Evolutionary conservation across 2,113 vertebrate species (phyloP), one percentile per base, ranked within the genome.

Genomic region (Ursus arctos): DNA sequence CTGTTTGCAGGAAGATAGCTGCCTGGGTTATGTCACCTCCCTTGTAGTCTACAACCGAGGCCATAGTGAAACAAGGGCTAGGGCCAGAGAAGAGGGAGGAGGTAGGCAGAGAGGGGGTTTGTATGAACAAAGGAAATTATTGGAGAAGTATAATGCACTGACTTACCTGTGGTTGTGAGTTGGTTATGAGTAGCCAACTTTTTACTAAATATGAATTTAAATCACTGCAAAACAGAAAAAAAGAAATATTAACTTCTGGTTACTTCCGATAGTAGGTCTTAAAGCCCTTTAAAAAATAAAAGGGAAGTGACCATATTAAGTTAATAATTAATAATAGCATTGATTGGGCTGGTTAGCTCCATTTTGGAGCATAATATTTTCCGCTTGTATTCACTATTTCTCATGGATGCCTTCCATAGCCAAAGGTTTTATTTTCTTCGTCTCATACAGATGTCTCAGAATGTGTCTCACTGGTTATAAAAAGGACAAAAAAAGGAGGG

Each of bases 1-100:
- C 91, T 97, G 95, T 98, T 94, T 97, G 95, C 97, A 98, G 97
- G 98, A 97, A 98, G 98, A 97, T 95, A 97, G 95, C 96, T 96
- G 94, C 77, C 91, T 88, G 72, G 90, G 31, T 97, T 96, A 98
- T 95, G 53, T 98, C 85, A 97, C 91, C 81, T 88, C 47, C 6
- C 0, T 97, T 88, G 90, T 67, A 18, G 53, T 80, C 80, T 57
- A 59, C 4, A 0, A 18, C 67, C 89, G 89, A n/a, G 74, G 71
- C 51, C 40, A 5, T 18, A 81, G 33, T 87, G 95, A 19, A 33
- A 93, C 61, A 83, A 40, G 18, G 51, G 47, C 72, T 76, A 83
- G 74, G 92, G 51, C 24, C 5, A 61, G 67, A 15, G 18, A 91
- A 49, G 28, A 72, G 51, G 26, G 2, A 67, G 53, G 67, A 80